Conservation (phyloP, 2,113 vertebrate species). For the Clarias macrocephalus region DNA sequence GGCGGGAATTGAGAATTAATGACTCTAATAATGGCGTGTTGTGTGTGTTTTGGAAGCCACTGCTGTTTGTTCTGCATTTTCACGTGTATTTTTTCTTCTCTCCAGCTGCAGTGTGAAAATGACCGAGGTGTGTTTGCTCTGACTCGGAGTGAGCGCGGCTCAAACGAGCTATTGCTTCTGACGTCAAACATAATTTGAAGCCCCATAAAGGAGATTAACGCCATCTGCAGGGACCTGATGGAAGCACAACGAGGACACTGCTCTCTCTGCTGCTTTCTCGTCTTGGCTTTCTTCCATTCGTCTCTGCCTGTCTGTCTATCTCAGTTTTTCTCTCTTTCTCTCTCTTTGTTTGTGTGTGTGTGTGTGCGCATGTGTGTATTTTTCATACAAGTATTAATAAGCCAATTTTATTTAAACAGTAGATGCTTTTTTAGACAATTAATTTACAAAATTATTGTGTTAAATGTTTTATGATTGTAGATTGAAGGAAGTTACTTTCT, state of each 20-base stretch:
- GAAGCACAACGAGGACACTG: constrained; percentile 47
- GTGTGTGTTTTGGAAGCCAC: not conserved
- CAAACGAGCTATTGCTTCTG: constrained; percentile 36
- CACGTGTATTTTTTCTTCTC: not conserved
- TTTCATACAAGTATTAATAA: not conserved
- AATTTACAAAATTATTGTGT: not conserved
- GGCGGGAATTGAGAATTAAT: not conserved
- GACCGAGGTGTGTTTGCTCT: constrained; percentile 36
- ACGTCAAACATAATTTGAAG: constrained; percentile 55
- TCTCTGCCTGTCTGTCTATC: not conserved
- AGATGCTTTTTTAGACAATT: not conserved
- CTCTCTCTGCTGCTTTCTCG: not conserved
- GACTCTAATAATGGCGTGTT: not conserved
- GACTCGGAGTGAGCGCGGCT: constrained; percentile 36
- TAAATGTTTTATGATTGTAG: not conserved
- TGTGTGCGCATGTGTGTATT: not conserved
- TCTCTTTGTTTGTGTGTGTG: constrained; percentile 7
- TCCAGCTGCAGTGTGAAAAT: not conserved
- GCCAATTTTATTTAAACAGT: not conserved
- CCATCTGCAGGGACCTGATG: constrained; percentile 73
- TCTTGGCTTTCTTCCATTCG: not conserved
- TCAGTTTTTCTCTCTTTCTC: not conserved
- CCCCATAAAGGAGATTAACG: constrained; percentile 69
- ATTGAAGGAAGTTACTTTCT: not conserved
- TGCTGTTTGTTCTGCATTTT: no score